Conservation (phyloP, 2,888 invertebrate genomes). For the Mystacides longicornis region DNA sequence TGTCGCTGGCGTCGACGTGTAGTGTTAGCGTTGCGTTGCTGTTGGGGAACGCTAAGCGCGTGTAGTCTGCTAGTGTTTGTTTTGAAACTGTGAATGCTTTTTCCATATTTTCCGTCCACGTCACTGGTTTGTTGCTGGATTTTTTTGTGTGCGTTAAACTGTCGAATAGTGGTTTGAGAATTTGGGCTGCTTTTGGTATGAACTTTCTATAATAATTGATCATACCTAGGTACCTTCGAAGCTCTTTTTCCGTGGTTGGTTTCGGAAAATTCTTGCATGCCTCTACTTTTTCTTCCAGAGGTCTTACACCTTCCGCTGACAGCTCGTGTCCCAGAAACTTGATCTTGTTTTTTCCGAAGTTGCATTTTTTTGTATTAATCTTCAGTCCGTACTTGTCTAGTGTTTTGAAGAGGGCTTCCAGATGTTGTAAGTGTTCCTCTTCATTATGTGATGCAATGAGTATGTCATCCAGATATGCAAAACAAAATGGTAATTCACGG, state of each 20-base stretch:
- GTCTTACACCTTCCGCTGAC: not conserved
- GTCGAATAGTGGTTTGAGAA: not conserved
- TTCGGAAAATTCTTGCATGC: not conserved
- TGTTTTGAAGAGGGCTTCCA: not conserved
- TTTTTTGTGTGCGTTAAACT: not conserved
- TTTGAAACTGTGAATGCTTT: constrained; percentile 29
- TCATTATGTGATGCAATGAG: not conserved
- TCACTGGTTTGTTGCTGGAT: not conserved
- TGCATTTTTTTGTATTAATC: not conserved
- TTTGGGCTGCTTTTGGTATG: not conserved
- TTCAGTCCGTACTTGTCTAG: not conserved
- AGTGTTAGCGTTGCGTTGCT: constrained; percentile 28
- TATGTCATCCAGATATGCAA: constrained; percentile 1
- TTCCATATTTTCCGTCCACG: constrained; percentile 23
- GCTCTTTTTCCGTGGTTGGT: not conserved
- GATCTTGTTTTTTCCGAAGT: not conserved
- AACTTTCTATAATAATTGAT: not conserved
- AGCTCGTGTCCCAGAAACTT: not conserved
- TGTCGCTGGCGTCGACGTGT: constrained; percentile 33
- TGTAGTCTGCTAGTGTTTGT: constrained; percentile 27
- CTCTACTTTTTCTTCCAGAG: not conserved
- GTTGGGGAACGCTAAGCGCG: constrained; percentile 32
- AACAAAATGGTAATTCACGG: not conserved
- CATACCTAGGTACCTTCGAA: not conserved
- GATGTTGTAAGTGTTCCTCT: not conserved